These are phyloP conservation scores for Stenoptilia bipunctidactyla DNA, from an alignment of 2,888 invertebrate species.

Conservation along the genomic window DNA sequence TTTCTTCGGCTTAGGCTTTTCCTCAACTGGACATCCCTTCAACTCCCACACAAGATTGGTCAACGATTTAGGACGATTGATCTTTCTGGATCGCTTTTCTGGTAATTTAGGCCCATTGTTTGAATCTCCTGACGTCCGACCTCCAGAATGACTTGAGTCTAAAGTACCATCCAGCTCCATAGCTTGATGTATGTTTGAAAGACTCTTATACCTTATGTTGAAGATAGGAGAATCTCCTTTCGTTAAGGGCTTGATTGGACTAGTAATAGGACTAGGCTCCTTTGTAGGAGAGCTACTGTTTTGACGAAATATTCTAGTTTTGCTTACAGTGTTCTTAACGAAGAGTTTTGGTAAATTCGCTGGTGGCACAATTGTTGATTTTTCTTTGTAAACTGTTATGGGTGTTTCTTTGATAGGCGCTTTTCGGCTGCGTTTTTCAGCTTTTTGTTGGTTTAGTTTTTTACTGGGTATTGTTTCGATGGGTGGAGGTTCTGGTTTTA, in stretches of 20 bases:
- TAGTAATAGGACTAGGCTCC: slow-evolving; percentile 75
- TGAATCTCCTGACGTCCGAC: slow-evolving; percentile 88
- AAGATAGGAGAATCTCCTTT: slow-evolving; percentile 83
- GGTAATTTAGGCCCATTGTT: slow-evolving; percentile 80
- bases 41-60: slow-evolving; percentile 90
- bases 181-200: slow-evolving; percentile 80
- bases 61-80: slow-evolving; percentile 87
- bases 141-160: slow-evolving; percentile 91
- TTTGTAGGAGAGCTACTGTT: slow-evolving; percentile 81
- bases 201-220: slow-evolving; percentile 79
- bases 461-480: slow-evolving; percentile 92
- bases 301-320: slow-evolving; percentile 76
- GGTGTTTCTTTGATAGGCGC: slow-evolving; percentile 73
- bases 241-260: slow-evolving; percentile 62
- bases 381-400: slow-evolving; percentile 70
- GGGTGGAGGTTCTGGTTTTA: slow-evolving; percentile 90
- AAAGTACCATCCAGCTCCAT: slow-evolving; percentile 86
- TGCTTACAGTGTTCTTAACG: slow-evolving; percentile 80
- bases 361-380: slow-evolving; percentile 64
- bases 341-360: slow-evolving; percentile 80
- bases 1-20: slow-evolving; percentile 63
- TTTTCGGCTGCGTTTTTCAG: slow-evolving; percentile 82
- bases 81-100: slow-evolving; percentile 83
- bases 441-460: slow-evolving; percentile 71
- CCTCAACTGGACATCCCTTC: slow-evolving; percentile 57